phyloP scores from a whole-genome alignment of 2,797 vertebrate genomes.

The Rhabdophis nuchalis region DNA sequence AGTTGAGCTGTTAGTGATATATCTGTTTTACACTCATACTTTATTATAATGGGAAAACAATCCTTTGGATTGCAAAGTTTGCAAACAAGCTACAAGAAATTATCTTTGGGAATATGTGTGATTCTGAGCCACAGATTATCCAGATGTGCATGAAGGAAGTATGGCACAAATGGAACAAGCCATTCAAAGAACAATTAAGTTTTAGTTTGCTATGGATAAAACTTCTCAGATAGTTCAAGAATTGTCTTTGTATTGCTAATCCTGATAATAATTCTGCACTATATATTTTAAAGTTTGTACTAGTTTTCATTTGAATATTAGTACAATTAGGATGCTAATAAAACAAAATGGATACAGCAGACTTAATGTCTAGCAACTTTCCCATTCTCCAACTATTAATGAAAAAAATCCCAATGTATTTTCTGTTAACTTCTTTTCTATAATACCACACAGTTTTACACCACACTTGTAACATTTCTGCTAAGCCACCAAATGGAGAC shows the following conservation, averaged over 20 bases:
- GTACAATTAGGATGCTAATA: neutral
- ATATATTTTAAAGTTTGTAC: neutral
- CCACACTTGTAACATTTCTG: neutral
- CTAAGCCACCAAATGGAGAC: neutral
- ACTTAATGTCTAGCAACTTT: neutral
- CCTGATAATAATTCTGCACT: neutral
- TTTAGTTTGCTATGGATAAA: neutral
- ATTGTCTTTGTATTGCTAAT: neutral
- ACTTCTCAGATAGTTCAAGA: no score
- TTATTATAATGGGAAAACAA: neutral
- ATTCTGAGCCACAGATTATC: neutral
- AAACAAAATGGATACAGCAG: neutral
- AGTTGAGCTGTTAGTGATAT: neutral
- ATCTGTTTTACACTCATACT: neutral
- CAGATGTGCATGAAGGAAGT: neutral
- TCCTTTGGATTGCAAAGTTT: neutral
- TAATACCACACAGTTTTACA: neutral
- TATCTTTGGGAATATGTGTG: neutral
- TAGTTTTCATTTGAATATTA: neutral
- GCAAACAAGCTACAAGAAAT: neutral
- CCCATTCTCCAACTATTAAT: neutral
- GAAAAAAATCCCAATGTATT: neutral
- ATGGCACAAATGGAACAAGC: neutral
- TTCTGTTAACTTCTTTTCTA: neutral
- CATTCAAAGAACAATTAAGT: neutral